Conservation (phyloP, 2,113 vertebrate species). For the Cyprinodon variegatus region DNA sequence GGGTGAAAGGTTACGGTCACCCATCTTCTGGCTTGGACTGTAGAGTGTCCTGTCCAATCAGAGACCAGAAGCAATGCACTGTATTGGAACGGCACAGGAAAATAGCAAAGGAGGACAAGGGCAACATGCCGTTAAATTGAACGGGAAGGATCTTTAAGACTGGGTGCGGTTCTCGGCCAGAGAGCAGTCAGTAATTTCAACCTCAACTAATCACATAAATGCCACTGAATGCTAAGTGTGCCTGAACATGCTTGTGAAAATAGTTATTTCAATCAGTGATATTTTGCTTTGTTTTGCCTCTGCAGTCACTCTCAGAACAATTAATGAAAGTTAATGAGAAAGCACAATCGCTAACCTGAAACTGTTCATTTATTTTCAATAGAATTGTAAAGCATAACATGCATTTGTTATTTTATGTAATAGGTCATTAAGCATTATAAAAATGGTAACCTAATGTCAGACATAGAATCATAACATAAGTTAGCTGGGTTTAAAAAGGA, state of each 20-base stretch:
- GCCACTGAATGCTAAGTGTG: conserved; percentile 57
- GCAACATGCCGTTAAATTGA: conserved; percentile 76
- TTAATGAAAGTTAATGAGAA: conserved; percentile 38
- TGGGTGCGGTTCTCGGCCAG: conserved; percentile 29
- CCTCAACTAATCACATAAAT: conserved; percentile 72
- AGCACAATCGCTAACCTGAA: conserved; percentile 4
- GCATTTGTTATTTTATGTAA: not conserved
- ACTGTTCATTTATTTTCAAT: conserved; percentile 1
- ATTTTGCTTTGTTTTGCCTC: conserved; percentile 40
- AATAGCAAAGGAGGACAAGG: conserved; percentile 61
- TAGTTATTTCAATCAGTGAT: conserved; percentile 34
- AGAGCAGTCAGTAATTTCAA: conserved; percentile 61
- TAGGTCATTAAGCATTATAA: not conserved
- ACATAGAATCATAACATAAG: not conserved
- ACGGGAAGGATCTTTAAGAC: conserved; percentile 61
- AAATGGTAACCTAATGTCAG: not conserved
- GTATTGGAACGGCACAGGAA: conserved; percentile 56
- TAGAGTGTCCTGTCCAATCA: conserved; percentile 44
- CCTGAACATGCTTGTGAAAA: conserved; percentile 51
- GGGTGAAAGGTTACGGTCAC: conserved; percentile 51
- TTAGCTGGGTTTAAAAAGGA: too few species aligned
- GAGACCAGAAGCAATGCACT: conserved; percentile 49
- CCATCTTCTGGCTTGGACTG: conserved; percentile 46
- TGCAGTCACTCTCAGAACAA: conserved; percentile 30
- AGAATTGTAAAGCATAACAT: not conserved